Evolutionary conservation across 2,888 invertebrate species (phyloP), one percentile per base, ranked within the genome.

Genomic region (Drosophila birchii): DNA sequence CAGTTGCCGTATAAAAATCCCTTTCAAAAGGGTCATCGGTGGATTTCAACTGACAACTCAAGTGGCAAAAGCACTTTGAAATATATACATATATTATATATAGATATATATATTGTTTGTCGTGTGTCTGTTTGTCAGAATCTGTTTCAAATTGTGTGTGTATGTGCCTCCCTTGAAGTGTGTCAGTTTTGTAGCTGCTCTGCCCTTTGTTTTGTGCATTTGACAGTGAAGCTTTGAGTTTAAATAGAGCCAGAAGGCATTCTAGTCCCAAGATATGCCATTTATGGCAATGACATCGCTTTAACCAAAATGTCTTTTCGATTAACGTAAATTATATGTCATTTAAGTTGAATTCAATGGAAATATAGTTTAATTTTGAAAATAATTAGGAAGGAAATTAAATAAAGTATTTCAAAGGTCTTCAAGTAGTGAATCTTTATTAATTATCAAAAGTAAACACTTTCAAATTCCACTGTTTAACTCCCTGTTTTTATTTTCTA

Each of bases 31-130:
- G 67, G 47, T 64, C 41, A 55, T 41, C 55, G 36, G 23, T 64
- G 36, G 41, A 67, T 49, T 67, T 54, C 18, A 55, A 49, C 75
- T 60, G 59, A 69, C 69, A 41, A 43, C 26, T 39, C 54, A 58
- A 75, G 67, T 51, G 53, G 47, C 49, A 74, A 55, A 49, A 41
- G 66, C 66, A 68, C 55, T 68, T 66, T 68, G 66, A 66, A 49
- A 55, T 34, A 41, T 49, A 64, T 47, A 34, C 6, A 18, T 12
- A 14, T 14, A 45, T 14, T 20, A 32, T 14, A 32, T 18, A 34
- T 9, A 34, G 20, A 11, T 34, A 49, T 12, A 29, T 41, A 47
- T 41, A 47, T 9, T 5, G 20, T 41, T 47, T 29, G 45, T 34
- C 34, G 39, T 43, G 43, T 66, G 38, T 49, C 20, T 41, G 29